Base-by-base conservation (phyloP, 2,888 invertebrate species). In the Cephus pulcher region DNA sequence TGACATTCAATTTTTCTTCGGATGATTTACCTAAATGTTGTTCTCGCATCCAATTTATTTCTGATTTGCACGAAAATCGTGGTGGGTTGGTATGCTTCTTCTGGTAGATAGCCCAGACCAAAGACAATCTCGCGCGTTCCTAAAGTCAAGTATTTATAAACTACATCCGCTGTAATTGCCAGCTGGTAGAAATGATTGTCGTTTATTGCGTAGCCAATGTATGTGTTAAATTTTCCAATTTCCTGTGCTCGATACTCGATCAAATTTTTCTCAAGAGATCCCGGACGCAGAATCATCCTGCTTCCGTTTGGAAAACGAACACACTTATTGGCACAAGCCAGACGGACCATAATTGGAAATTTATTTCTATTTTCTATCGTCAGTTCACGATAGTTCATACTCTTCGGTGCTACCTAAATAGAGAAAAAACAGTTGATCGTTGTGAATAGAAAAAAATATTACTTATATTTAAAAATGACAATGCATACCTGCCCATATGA, bases 201-300 rank as follows among this genome's bases (percentile, higher is more conserved):
- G 80, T 93, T 93, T 33, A 93, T 88, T 3, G 91, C 84, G 56
- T 93, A 90, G 78, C 90, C 89, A 32, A 93, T 85, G 34, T 89
- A 90, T 12, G 90, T 89, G 77, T 89, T 90, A 78, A 90, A 90
- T 79, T 87, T 90, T 9, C 91, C 91, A 6, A 86, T 80, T 4
- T 75, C 73, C 37, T 85, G 82, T 1, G 91, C 88, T n/a, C 78
- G 82, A 76, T 85, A 86, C 76, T 85, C 84, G 2, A 87, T 68
- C 12, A 85, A 34, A 71, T 81, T 83, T 12, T 78, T 82, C 0
- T 79, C 68, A 6, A 70, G 75, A 0, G 80, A 73, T 9, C 80
- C 78, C 1, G 87, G 81, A 23, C 79, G 75, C 30, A 90, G 76
- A 11, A 86, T 81, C 23, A 84, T 83, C n/a, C 76, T 71, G 37